Evolutionary conservation across 2,888 invertebrate genomes (phyloP), one percentile per base, ranked within the genome.

Genomic region (Macrosiphum euphorbiae): DNA sequence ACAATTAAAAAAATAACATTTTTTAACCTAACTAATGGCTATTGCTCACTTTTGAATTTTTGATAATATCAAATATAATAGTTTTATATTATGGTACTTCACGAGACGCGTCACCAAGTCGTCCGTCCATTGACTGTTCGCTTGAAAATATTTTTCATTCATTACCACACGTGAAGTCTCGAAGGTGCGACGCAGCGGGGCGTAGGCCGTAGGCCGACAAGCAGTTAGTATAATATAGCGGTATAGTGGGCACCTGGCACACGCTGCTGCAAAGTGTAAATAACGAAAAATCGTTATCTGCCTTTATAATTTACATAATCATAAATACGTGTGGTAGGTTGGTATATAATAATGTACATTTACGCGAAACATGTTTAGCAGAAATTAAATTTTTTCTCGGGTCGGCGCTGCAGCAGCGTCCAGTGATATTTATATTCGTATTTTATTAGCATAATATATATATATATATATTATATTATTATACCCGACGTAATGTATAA

Each of bases 71-170:
- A 67, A n/a, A 35, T 16, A n/a, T 13, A 67, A 67, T n/a, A 35
- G n/a, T n/a, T 16, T 16, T 67, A 67, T 87, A 87, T 8, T 52
- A n/a, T 20, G 8, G 10, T 20, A 89, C 16, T 61, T 89, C 61
- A 8, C 44, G 13, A 24, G 20, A 47, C 47, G 26, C 13, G 28
- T 61, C 13, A n/a, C 41, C 41, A 28, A 28, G 78, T 20, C 8
- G 44, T 55, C 24, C 55, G 41, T 67, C 20, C 47, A 90, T 90
- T 61, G 67, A 47, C 47, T 1, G 52, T 61, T 61, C 47, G n/a
- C 4, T 67, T 90, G 35, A 90, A 90, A 67, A 47, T 47, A 67
- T 67, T 67, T 67, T 90, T 35, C 61, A 90, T 90, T 90, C 90
- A 61, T 90, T 10, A 11, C 10, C 28, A n/a, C 26, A 7, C 28